phyloP scores from a whole-genome alignment of 2,888 invertebrate genomes.

The Pollenia labialis region DNA sequence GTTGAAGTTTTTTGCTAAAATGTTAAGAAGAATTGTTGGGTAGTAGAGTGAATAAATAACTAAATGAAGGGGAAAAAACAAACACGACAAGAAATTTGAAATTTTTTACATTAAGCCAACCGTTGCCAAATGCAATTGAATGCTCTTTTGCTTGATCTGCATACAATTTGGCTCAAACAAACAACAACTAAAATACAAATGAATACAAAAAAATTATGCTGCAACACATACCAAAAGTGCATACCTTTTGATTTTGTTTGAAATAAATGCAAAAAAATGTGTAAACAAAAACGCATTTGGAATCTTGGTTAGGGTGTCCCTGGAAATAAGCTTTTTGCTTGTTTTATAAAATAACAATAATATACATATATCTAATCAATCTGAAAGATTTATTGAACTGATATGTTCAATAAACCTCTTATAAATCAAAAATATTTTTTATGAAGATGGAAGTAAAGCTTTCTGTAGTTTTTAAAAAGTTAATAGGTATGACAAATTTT shows the following conservation, averaged over 20 bases:
- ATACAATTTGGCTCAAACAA: constrained; percentile 48
- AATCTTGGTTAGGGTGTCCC: constrained; percentile 19
- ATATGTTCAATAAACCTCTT: too few species aligned
- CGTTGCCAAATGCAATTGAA: constrained; percentile 70
- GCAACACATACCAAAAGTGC: constrained; percentile 67
- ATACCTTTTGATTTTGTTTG: constrained; percentile 66
- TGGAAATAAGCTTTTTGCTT: background rate
- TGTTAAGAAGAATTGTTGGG: constrained; percentile 48
- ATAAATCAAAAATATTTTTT: too few species aligned
- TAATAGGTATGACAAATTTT: too few species aligned
- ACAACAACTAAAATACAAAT: constrained; percentile 48
- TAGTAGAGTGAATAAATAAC: constrained; percentile 15
- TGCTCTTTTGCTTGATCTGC: constrained; percentile 61
- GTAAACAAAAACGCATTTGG: background rate
- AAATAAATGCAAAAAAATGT: background rate
- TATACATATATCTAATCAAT: too few species aligned
- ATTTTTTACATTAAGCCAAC: constrained; percentile 68
- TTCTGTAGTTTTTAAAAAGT: background rate
- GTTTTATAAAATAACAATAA: background rate
- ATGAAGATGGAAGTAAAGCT: too few species aligned
- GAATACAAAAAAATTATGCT: constrained; percentile 23
- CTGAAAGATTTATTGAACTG: too few species aligned
- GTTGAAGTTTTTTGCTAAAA: constrained; percentile 29
- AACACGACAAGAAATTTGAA: constrained; percentile 56
- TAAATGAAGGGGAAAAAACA: background rate